These are phyloP conservation scores for Ferrisia virgata DNA, from an alignment of 2,888 invertebrate genomes.

Conservation along the genomic window DNA sequence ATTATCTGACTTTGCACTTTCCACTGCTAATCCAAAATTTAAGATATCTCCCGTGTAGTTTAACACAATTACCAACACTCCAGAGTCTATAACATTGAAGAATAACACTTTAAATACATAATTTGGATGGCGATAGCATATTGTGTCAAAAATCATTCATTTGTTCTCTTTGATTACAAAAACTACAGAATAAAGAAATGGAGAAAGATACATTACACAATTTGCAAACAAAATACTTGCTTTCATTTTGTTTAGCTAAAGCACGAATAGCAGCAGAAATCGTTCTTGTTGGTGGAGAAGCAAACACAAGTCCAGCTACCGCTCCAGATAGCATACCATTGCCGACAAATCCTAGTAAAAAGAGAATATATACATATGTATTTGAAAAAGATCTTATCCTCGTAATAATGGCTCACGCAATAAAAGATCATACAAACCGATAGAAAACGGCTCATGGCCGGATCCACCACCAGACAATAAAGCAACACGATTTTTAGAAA, in stretches of 20 bases:
- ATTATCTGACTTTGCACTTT: conserved; percentile 65
- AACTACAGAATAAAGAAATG: no score
- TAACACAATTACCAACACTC: conserved; percentile 69
- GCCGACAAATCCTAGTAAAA: conserved; percentile 68
- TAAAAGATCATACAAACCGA: conserved; percentile 52
- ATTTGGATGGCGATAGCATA: no score
- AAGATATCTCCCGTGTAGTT: conserved; percentile 77
- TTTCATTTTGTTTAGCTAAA: conserved; percentile 60
- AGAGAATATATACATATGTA: background rate
- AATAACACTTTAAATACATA: background rate
- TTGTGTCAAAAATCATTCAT: no score
- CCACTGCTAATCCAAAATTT: conserved; percentile 78
- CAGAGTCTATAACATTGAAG: conserved; percentile 54
- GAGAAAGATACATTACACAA: no score
- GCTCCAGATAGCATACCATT: conserved; percentile 75
- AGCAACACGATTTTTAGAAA: conserved; percentile 58
- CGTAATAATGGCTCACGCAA: background rate
- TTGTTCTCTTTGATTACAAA: no score
- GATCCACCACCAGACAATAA: conserved; percentile 75
- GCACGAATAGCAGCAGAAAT: conserved; percentile 65
- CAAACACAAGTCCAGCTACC: conserved; percentile 71
- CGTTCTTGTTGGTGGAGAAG: conserved; percentile 70
- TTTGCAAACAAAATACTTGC: conserved; percentile 54
- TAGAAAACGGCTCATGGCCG: conserved; percentile 72
- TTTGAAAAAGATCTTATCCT: background rate